Evolutionary conservation across 2,888 invertebrate species (phyloP).

Genomic region (Drosophila kanekoi): DNA sequence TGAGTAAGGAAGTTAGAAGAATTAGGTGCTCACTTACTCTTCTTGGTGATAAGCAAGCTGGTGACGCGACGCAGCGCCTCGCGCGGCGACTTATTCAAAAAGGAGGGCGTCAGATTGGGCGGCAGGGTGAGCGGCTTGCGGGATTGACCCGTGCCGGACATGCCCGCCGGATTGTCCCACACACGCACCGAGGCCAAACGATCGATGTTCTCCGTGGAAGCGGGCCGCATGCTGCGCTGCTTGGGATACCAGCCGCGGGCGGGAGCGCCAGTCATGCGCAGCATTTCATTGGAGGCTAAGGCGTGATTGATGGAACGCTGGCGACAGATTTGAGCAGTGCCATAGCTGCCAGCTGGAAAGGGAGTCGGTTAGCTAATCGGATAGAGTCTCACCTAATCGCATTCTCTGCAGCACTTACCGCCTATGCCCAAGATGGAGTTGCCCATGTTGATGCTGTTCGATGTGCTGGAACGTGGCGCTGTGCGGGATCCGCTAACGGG

Average conservation of each 20-base stretch:
- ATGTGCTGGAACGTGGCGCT: slow-evolving; percentile 87
- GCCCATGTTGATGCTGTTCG: slow-evolving; percentile 84
- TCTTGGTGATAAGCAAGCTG: slow-evolving; percentile 92
- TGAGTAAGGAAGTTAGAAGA: not conserved
- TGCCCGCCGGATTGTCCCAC: slow-evolving; percentile 84
- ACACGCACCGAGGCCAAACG: slow-evolving; percentile 87
- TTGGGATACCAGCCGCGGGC: slow-evolving; percentile 94
- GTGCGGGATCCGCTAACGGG: slow-evolving; percentile 86
- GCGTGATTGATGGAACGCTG: slow-evolving; percentile 86
- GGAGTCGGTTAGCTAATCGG: not conserved
- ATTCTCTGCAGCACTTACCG: slow-evolving; percentile 40
- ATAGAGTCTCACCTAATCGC: not conserved
- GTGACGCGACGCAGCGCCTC: slow-evolving; percentile 95
- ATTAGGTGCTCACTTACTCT: slow-evolving; percentile 86
- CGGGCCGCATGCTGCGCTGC: slow-evolving; percentile 90
- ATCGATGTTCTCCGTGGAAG: slow-evolving; percentile 94
- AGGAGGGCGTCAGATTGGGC: slow-evolving; percentile 94
- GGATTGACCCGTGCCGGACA: slow-evolving; percentile 86
- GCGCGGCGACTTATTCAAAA: slow-evolving; percentile 94
- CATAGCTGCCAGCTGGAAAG: slow-evolving; percentile 66
- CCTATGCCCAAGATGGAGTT: slow-evolving; percentile 84
- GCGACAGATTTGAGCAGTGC: slow-evolving; percentile 84
- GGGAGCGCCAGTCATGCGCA: slow-evolving; percentile 92
- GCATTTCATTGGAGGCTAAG: slow-evolving; percentile 91
- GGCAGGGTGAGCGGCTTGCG: slow-evolving; percentile 94